A percentile compares a stretch with the other conserved stretches of the same genome.
phyloP scores from a whole-genome alignment of 2,888 invertebrate species.

The Metallyticus violacea region DNA sequence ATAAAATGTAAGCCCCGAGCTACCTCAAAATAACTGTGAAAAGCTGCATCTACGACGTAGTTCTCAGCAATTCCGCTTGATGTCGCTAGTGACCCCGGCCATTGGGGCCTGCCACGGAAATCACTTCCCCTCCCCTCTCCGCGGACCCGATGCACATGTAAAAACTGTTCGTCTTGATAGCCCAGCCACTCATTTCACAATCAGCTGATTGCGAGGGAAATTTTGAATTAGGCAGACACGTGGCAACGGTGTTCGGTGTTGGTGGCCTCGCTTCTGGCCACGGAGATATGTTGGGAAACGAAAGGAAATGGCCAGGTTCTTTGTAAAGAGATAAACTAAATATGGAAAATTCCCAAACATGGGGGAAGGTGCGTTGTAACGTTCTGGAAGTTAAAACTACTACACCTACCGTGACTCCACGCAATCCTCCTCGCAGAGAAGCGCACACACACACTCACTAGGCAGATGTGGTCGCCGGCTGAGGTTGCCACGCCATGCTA shows the following conservation, averaged over 20 bases:
- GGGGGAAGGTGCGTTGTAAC: too few relatives aligned
- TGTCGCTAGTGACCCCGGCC: constrained; percentile 22
- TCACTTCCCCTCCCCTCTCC: constrained; percentile 14
- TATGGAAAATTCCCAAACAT: too few relatives aligned
- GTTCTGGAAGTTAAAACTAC: too few relatives aligned
- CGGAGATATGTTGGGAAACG: too few relatives aligned
- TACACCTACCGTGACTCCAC: too few relatives aligned
- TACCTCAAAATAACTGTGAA: constrained; percentile 15
- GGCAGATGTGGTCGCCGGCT: too few relatives aligned
- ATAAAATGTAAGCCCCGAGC: constrained; percentile 15
- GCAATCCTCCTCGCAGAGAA: too few relatives aligned
- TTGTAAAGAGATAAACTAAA: too few relatives aligned
- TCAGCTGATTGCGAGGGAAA: constrained; percentile 27
- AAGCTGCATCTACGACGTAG: constrained; percentile 17
- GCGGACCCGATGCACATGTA: constrained; percentile 24
- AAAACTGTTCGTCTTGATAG: constrained; percentile 28
- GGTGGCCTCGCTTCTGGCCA: too few relatives aligned
- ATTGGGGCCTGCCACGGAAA: constrained; percentile 15
- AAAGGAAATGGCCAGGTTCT: too few relatives aligned
- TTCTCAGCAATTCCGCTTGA: constrained; percentile 21
- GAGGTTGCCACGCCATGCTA: too few relatives aligned
- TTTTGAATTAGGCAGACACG: constrained; percentile 28
- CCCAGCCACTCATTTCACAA: constrained; percentile 26
- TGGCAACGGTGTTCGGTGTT: constrained; percentile 21
- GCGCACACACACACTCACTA: too few relatives aligned